Percentiles rank a stretch among this genome's conserved stretches.
These are phyloP conservation scores for Eufriesea mexicana DNA, from an alignment of 1,140 invertebrate species.

Conservation along the genomic window DNA sequence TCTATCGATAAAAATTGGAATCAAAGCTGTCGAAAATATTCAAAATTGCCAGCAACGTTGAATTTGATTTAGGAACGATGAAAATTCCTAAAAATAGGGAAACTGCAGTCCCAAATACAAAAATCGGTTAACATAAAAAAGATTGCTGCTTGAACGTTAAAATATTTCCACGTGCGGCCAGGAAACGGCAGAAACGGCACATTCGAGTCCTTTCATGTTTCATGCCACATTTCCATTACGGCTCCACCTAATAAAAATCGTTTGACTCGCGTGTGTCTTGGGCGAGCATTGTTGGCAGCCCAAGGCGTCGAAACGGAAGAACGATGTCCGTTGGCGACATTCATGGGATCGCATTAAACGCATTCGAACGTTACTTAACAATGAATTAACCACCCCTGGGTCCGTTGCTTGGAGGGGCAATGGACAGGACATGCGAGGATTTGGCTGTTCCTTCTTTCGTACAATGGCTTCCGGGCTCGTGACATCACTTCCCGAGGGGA, in stretches of 20 bases:
- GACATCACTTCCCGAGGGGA: conserved; percentile 68
- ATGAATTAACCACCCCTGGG: conserved; percentile 70
- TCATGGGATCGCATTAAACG: conserved; percentile 61
- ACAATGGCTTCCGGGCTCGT: conserved; percentile 69
- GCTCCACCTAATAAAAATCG: background rate
- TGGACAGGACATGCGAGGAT: conserved; percentile 68
- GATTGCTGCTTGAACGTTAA: background rate
- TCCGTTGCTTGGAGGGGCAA: conserved; percentile 52
- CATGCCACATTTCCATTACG: background rate
- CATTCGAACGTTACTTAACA: conserved; percentile 71
- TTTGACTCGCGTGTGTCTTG: background rate
- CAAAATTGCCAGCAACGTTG: no score
- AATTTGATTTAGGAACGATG: no score
- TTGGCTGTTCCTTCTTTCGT: conserved; percentile 65
- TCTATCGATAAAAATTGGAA: no score
- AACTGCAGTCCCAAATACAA: background rate
- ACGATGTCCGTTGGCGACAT: conserved; percentile 50
- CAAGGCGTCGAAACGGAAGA: conserved; percentile 59
- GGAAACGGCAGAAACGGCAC: background rate
- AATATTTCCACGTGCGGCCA: background rate
- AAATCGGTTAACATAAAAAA: background rate
- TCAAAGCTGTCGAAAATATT: no score
- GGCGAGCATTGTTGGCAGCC: background rate
- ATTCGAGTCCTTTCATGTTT: background rate
- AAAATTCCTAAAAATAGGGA: no score